Conservation (phyloP, 1,140 invertebrate genomes). For the Papilio dardanus region DNA sequence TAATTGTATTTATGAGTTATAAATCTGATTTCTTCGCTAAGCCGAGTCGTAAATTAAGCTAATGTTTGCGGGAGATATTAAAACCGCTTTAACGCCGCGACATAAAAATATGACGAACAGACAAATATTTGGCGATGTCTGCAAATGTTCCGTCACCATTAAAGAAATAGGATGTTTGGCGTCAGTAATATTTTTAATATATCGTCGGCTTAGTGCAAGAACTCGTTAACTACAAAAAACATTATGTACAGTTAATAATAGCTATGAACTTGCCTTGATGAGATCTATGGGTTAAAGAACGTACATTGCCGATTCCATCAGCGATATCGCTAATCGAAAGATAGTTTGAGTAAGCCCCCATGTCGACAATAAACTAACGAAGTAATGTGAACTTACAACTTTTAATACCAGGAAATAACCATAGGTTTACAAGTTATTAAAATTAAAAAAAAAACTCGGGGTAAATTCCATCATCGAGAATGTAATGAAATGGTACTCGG, state of each 20-base stretch:
- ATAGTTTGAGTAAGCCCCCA: too few relatives aligned
- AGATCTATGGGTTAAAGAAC: too few relatives aligned
- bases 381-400: too few relatives aligned
- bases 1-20: slow-evolving; percentile 34
- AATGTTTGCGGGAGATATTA: slow-evolving; percentile 46
- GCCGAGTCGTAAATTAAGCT: slow-evolving; percentile 36
- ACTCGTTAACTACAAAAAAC: too few relatives aligned
- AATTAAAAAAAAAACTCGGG: not conserved
- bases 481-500: slow-evolving; percentile 7
- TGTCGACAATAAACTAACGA: too few relatives aligned
- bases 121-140: slow-evolving; percentile 39
- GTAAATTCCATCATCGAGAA: slow-evolving; percentile 6
- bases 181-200: not conserved
- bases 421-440: not conserved
- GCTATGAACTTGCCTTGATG: too few relatives aligned
- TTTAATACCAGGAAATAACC: not conserved
- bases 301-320: too few relatives aligned
- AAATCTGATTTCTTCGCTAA: slow-evolving; percentile 28
- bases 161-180: not conserved
- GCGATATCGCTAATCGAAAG: too few relatives aligned
- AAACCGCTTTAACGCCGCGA: slow-evolving; percentile 35
- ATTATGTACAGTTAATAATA: too few relatives aligned
- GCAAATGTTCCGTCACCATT: slow-evolving; percentile 30
- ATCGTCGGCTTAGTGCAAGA: too few relatives aligned
- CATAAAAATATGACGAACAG: slow-evolving; percentile 42